A percentile compares a stretch with the other conserved stretches of the same genome.
phyloP scores from a whole-genome alignment of 2,113 vertebrate species.

The Halichoerus grypus region DNA sequence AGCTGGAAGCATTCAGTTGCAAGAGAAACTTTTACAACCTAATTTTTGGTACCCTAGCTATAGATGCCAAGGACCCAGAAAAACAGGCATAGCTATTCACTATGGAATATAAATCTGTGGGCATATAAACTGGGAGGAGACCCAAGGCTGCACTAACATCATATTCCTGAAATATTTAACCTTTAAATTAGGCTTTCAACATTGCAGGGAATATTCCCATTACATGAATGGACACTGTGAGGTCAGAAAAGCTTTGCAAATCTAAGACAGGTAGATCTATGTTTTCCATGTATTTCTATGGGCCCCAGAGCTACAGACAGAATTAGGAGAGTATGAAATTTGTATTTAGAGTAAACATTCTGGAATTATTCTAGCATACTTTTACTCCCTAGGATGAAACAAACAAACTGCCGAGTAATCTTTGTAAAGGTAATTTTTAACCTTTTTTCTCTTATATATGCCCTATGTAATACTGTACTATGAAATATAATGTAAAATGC shows the following conservation, averaged over 20 bases:
- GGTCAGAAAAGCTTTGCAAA: not conserved
- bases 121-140: not conserved
- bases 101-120: not conserved
- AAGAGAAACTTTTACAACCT: conserved; percentile 19
- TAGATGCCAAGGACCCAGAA: not conserved
- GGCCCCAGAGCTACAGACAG: not conserved
- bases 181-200: not conserved
- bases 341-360: not conserved
- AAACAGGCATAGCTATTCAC: not conserved
- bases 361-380: not conserved
- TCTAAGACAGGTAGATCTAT: not conserved
- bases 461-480: not conserved
- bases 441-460: not conserved
- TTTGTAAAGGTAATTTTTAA: not conserved
- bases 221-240: not conserved
- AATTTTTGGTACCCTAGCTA: not conserved
- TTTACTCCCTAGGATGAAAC: not conserved
- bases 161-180: not conserved
- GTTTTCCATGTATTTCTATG: not conserved
- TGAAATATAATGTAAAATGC: not conserved
- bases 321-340: not conserved
- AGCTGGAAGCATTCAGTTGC: not conserved
- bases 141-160: not conserved
- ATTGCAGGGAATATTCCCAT: not conserved
- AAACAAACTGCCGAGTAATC: not conserved